Evolutionary conservation across 2,888 invertebrate genomes (phyloP).

Genomic region (Tinea pellionella): DNA sequence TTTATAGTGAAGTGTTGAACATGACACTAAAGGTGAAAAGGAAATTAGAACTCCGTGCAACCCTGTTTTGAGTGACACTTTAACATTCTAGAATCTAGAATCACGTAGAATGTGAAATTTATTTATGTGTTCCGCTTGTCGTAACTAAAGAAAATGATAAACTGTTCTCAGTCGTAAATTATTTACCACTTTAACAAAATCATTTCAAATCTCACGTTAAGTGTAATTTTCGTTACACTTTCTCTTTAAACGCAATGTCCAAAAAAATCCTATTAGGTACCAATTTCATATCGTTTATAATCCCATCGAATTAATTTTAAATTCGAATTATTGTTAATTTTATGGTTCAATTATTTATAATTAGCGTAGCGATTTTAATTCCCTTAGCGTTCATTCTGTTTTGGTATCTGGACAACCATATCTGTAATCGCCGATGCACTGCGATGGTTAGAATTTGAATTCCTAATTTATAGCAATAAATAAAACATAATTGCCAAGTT

Average conservation of each 20-base stretch:
- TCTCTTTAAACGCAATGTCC: not conserved
- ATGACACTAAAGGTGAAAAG: not conserved
- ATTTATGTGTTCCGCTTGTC: constrained; percentile 4
- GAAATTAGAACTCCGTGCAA: not conserved
- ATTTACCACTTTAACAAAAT: not conserved
- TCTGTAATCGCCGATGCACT: too few relatives aligned
- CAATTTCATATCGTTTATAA: not conserved
- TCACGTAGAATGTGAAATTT: constrained; percentile 4
- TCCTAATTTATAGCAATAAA: too few relatives aligned
- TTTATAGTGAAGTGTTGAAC: not conserved
- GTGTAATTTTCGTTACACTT: not conserved
- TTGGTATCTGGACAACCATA: too few relatives aligned
- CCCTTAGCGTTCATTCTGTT: not conserved
- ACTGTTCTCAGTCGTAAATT: not conserved
- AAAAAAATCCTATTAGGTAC: not conserved
- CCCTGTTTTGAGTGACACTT: constrained; percentile 1
- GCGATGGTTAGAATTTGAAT: too few relatives aligned
- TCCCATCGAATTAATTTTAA: not conserved
- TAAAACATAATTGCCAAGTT: too few relatives aligned
- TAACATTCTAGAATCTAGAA: not conserved
- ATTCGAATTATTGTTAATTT: not conserved
- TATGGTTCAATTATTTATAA: not conserved
- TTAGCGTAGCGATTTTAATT: not conserved
- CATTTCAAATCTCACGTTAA: not conserved
- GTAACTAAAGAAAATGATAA: constrained; percentile 1